Percentiles rank a stretch among this genome's conserved stretches.
Conservation (phyloP, 1,140 invertebrate species). For the Drosophila funebris region DNA sequence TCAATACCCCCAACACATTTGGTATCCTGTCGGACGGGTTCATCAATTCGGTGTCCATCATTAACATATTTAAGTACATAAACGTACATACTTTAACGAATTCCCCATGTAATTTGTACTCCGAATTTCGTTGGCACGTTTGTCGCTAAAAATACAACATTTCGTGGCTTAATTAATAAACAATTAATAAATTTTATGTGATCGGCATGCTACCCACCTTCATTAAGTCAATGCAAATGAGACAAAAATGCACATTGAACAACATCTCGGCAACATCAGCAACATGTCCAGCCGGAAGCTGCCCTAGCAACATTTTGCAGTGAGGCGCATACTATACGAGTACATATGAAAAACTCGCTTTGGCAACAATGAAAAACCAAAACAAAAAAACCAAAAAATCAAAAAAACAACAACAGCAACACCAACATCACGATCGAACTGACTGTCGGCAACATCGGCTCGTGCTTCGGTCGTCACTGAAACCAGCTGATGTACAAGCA, state of each 20-base stretch:
- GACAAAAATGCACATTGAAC: neutral
- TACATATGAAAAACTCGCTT: constrained; percentile 55
- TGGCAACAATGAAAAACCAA: constrained; percentile 43
- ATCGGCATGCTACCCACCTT: constrained; percentile 5
- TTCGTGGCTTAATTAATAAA: constrained; percentile 35
- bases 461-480: constrained; percentile 41
- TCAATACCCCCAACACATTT: constrained; percentile 13
- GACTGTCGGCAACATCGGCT: constrained; percentile 41
- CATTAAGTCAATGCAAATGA: constrained; percentile 32
- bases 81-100: constrained; percentile 9
- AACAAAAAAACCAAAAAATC: constrained; percentile 39
- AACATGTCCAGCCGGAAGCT: constrained; percentile 50
- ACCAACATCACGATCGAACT: constrained; percentile 35
- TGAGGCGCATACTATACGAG: neutral
- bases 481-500: constrained; percentile 67
- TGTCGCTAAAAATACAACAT: constrained; percentile 9
- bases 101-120: constrained; percentile 14
- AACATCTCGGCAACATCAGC: constrained; percentile 20
- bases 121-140: neutral
- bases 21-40: constrained; percentile 17
- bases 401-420: constrained; percentile 17
- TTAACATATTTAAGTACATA: constrained; percentile 31
- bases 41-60: constrained; percentile 12
- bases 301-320: constrained; percentile 45
- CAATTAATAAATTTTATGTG: constrained; percentile 15